Evolutionary conservation across 1,140 invertebrate species (phyloP).

Genomic region (Drosophila neocordata): DNA sequence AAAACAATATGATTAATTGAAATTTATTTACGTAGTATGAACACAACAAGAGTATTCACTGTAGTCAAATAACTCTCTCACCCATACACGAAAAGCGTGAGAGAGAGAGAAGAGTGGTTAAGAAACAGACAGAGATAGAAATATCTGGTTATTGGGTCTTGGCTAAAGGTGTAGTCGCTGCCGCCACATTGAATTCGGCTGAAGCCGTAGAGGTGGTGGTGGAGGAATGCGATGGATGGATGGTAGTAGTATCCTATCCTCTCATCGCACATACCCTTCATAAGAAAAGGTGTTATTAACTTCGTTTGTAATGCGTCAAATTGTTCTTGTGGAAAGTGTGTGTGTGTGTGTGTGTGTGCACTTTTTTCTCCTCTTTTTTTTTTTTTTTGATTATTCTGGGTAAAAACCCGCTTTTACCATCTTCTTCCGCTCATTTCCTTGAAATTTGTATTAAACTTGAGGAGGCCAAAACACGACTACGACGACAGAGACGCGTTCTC

Average conservation of each 20-base stretch:
- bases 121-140: neutral
- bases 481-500: slow-evolving; percentile 29
- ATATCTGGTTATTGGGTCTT: slow-evolving; percentile 7
- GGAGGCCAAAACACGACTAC: slow-evolving; percentile 28
- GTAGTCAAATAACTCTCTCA: neutral
- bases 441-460: slow-evolving; percentile 79
- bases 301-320: slow-evolving; percentile 64
- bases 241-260: slow-evolving; percentile 16
- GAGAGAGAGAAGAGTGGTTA: neutral
- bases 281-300: slow-evolving; percentile 80
- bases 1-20: slow-evolving; percentile 4
- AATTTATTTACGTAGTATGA: neutral
- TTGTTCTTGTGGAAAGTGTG: slow-evolving; percentile 45
- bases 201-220: neutral
- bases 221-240: neutral
- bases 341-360: slow-evolving; percentile 39
- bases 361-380: slow-evolving; percentile 39
- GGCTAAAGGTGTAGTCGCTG: neutral
- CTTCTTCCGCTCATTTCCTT: slow-evolving; percentile 79
- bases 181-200: slow-evolving; percentile 3
- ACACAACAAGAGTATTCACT: neutral
- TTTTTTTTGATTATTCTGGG: slow-evolving; percentile 70
- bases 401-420: slow-evolving; percentile 74
- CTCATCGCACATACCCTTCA: slow-evolving; percentile 59
- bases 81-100: too few relatives aligned